Conservation (phyloP, 1,140 invertebrate genomes). For the Atta colombica region DNA sequence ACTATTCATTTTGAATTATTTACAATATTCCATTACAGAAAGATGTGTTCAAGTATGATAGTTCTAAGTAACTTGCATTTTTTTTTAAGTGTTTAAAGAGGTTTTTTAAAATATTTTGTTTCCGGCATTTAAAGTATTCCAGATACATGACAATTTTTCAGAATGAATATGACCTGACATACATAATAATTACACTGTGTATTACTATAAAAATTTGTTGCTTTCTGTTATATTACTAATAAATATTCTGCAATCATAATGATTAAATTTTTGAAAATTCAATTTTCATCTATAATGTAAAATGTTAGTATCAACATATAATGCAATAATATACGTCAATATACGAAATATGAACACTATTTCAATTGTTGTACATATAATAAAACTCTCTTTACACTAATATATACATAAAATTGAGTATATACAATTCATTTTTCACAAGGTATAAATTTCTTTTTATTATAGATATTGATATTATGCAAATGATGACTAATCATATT, state of each 20-base stretch:
- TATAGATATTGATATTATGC: constrained; percentile 2
- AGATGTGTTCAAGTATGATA: constrained; percentile 6
- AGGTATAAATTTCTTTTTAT: constrained; percentile 20
- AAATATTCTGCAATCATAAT: neutral
- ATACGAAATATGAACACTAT: constrained; percentile 66
- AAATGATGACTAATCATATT: neutral
- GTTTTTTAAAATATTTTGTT: constrained; percentile 15
- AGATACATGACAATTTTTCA: neutral
- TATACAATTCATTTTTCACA: constrained; percentile 58
- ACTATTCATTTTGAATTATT: constrained; percentile 68
- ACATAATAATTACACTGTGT: neutral
- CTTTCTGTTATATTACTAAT: constrained; percentile 11
- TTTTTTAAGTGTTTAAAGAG: neutral
- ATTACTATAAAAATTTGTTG: constrained; percentile 7
- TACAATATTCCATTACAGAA: constrained; percentile 62
- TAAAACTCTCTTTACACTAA: constrained; percentile 72
- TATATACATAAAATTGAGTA: constrained; percentile 67
- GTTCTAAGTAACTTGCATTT: constrained; percentile 17
- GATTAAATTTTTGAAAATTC: constrained; percentile 2
- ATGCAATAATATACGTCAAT: constrained; percentile 8
- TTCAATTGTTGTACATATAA: constrained; percentile 58
- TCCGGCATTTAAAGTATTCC: neutral
- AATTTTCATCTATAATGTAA: constrained; percentile 33
- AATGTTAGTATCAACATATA: constrained; percentile 56
- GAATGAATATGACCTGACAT: neutral